A percentile compares a stretch with the other conserved stretches of the same genome.
Conservation (phyloP, 1,140 invertebrate genomes). For the Lordiphosa collinella region DNA sequence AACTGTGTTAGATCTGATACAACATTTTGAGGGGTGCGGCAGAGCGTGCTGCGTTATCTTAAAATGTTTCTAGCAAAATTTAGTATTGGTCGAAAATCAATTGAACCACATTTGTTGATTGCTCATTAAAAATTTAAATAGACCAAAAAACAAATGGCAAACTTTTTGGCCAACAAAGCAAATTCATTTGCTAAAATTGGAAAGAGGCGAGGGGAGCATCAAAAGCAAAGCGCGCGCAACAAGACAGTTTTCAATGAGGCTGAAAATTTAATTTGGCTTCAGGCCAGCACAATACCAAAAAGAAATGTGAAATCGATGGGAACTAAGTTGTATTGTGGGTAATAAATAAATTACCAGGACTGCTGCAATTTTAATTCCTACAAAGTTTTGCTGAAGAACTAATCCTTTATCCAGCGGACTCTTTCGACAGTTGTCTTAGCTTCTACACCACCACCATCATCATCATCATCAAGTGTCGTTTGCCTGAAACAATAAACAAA, state of each 20-base stretch:
- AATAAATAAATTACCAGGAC: slow-evolving; percentile 47
- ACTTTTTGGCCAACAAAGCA: slow-evolving; percentile 38
- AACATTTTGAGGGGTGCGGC: slow-evolving; percentile 12
- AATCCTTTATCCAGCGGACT: slow-evolving; percentile 41
- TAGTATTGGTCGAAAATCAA: no score
- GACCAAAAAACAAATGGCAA: slow-evolving; percentile 30
- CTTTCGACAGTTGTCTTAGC: slow-evolving; percentile 49
- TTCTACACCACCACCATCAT: slow-evolving; percentile 29
- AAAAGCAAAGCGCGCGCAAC: not conserved
- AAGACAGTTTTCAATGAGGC: slow-evolving; percentile 31
- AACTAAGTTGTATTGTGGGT: slow-evolving; percentile 21
- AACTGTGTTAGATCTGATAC: slow-evolving; percentile 14
- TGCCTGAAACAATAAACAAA: slow-evolving; percentile 65
- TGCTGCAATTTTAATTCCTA: slow-evolving; percentile 48
- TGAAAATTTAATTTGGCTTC: slow-evolving; percentile 40
- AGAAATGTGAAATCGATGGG: slow-evolving; percentile 25
- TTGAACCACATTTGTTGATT: no score
- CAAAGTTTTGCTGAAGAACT: slow-evolving; percentile 17
- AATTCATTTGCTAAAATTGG: slow-evolving; percentile 53
- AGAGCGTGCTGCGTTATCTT: slow-evolving; percentile 14
- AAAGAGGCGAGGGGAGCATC: slow-evolving; percentile 10
- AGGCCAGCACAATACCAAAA: slow-evolving; percentile 16
- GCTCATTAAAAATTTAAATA: slow-evolving; percentile 29
- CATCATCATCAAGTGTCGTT: slow-evolving; percentile 30
- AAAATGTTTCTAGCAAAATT: no score